phyloP scores from a whole-genome alignment of 2,113 vertebrate species.

The Tyto alba region DNA sequence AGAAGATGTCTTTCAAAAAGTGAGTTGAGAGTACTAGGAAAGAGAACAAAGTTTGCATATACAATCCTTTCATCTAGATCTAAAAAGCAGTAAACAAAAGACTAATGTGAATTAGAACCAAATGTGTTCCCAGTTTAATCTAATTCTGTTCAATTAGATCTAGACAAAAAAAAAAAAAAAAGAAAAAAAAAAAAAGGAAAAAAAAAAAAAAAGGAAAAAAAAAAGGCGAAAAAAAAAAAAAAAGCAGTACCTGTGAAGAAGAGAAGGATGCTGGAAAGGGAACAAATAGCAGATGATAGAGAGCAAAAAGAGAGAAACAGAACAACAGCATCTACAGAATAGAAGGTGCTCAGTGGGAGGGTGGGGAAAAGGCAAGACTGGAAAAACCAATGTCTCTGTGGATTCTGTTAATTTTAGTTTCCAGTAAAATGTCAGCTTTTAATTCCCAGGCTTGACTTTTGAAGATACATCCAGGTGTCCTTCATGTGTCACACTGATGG shows the following conservation, averaged over 20 bases:
- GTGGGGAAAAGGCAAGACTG: not conserved
- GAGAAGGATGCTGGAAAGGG: not conserved
- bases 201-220: not conserved
- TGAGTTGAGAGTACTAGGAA: not conserved
- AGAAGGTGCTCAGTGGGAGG: not conserved
- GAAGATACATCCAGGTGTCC: not conserved
- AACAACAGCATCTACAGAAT: not conserved
- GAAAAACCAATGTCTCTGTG: not conserved
- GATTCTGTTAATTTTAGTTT: not conserved
- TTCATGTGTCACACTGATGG: not conserved
- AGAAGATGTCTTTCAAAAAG: not conserved
- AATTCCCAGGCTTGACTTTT: not conserved
- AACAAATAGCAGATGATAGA: not conserved
- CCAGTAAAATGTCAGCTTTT: not conserved
- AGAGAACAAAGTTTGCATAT: not conserved
- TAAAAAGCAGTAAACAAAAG: not conserved
- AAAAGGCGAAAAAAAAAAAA: not conserved
- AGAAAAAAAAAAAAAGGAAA: not conserved
- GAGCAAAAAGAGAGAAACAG: not conserved
- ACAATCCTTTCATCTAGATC: not conserved
- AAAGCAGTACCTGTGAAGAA: not conserved
- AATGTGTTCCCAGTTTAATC: not conserved
- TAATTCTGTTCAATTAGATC: not conserved
- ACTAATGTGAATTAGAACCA: not conserved
- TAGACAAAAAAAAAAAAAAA: not conserved